A percentile compares a stretch with the other conserved stretches of the same genome.
Conservation (phyloP, 53 echinoderm and acorn worm species). For the Actinopyga echinites region DNA sequence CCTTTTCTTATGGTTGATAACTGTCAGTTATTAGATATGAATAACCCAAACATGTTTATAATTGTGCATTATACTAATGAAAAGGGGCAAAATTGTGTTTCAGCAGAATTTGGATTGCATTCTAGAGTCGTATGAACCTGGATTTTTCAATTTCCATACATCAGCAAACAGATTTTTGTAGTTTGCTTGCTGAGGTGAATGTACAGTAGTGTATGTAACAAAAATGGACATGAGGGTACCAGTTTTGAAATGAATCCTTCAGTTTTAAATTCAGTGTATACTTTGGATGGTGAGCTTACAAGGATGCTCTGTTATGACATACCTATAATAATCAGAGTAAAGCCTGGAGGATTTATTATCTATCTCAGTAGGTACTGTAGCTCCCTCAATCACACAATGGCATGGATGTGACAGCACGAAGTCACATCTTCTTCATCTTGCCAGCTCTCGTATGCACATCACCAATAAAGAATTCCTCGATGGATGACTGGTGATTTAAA, state of each 20-base stretch:
- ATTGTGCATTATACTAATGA: too few relatives aligned
- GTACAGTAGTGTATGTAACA: background rate
- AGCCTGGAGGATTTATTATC: too few relatives aligned
- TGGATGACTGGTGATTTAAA: constrained; percentile 25
- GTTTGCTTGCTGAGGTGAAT: background rate
- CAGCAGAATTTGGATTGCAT: too few relatives aligned
- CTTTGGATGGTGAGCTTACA: background rate
- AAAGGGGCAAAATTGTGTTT: too few relatives aligned
- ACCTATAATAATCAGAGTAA: constrained; percentile 12
- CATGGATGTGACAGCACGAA: background rate
- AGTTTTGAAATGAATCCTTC: background rate
- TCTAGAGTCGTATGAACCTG: too few relatives aligned
- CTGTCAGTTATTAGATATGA: too few relatives aligned
- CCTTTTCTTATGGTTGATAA: too few relatives aligned
- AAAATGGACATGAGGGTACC: background rate
- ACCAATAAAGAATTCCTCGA: constrained; percentile 23
- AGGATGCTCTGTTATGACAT: constrained; percentile 41
- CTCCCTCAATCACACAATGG: too few relatives aligned
- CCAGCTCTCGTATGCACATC: background rate
- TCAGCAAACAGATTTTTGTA: background rate
- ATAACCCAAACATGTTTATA: too few relatives aligned
- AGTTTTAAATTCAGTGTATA: background rate
- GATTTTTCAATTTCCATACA: too few relatives aligned
- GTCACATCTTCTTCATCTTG: constrained; percentile 8
- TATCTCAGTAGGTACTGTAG: too few relatives aligned